A percentile compares a stretch with the other conserved stretches of the same genome.
Conservation (phyloP, 2,113 vertebrate species). For the human (Homo sapiens) region DNA sequence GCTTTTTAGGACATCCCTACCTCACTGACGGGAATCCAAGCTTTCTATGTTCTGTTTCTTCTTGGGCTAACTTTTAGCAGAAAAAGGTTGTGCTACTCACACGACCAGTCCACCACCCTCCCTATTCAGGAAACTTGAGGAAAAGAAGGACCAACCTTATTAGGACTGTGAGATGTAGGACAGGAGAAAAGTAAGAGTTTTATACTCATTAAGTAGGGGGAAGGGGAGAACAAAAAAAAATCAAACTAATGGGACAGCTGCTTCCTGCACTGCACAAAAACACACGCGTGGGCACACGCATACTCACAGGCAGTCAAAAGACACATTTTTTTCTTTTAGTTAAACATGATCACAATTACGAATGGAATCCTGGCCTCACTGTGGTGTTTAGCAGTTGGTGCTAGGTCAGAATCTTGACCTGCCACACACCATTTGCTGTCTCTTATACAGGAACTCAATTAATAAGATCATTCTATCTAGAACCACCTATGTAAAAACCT, state of each 20-base stretch:
- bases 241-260: conserved; percentile 64
- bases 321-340: conserved; percentile 62
- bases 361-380: conserved; percentile 78
- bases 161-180: conserved; percentile 15
- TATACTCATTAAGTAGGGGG: background rate
- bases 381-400: conserved; percentile 72
- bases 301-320: conserved; percentile 76
- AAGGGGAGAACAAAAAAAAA: background rate
- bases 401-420: conserved; percentile 68
- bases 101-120: conserved; percentile 51
- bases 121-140: conserved; percentile 70
- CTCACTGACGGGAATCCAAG: background rate
- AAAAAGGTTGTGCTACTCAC: background rate
- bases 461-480: conserved; percentile 54
- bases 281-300: conserved; percentile 58
- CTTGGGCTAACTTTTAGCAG: conserved; percentile 48
- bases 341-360: conserved; percentile 78
- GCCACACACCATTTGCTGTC: conserved; percentile 71
- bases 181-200: conserved; percentile 20
- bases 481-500: conserved; percentile 78
- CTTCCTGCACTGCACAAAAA: conserved; percentile 75
- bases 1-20: background rate
- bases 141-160: conserved; percentile 66
- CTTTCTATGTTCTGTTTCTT: background rate
- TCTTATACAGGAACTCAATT: conserved; percentile 51